Base-by-base conservation (phyloP, 2,888 invertebrate genomes). In the Agriopis leucophaearia region DNA sequence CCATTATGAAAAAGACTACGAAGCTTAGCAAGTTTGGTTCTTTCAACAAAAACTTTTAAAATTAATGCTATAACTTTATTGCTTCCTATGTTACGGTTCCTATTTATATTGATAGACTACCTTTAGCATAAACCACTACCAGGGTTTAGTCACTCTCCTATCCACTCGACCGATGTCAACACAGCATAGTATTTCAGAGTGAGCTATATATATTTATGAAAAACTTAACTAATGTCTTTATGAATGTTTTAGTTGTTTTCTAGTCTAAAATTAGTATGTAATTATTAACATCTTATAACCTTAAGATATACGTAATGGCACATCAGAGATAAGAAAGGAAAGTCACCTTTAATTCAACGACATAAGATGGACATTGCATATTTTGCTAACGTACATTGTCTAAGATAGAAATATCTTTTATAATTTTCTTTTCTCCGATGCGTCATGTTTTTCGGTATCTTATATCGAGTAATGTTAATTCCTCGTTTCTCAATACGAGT, bases 211-310 rank as follows among this genome's bases (percentile, higher is more conserved):
- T 64, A 64, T 64, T 84, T 87, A 82, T 83, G 78, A 75, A 74
- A 75, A 82, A 48, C 44, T 48, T 78, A 84, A 81, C 82, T 78
- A 85, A 84, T 86, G 83, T 88, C 80, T 88, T 78, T 88, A 85
- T 83, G 79, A 85, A 88, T 83, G 86, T 88, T 89, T 88, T 87
- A 88, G 85, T 90, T 91, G 79, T 85, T 88, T 87, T 92, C 92
- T 93, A 93, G 92, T 93, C 92, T 92, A 90, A 88, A 84, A 80
- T 86, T 91, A 90, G 89, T 79, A 78, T 85, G 77, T 88, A 86
- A 81, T 82, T 75, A 74, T 74, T 76, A 76, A 78, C 76, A 73
- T 78, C 77, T 77, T 54, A 52, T 60, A 55, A 48, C 47, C 38
- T 18, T 55, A 60, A 50, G 55, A 48, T 58, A 54, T 16, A 44